phyloP scores from a whole-genome alignment of 2,888 invertebrate genomes.

The Meganola albula region DNA sequence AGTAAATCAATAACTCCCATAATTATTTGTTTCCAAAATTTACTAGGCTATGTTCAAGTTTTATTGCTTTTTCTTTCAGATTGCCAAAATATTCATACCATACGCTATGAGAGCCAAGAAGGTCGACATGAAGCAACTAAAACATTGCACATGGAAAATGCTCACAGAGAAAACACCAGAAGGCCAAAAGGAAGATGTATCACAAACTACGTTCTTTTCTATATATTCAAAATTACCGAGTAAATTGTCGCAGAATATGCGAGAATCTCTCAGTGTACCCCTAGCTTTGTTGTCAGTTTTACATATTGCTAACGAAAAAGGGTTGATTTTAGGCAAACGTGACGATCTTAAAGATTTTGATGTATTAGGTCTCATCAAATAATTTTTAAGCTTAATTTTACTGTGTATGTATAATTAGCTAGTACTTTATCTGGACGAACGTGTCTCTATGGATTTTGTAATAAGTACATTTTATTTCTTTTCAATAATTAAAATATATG shows the following conservation, averaged over 20 bases:
- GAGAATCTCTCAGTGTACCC: constrained; percentile 85
- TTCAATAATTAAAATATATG: not conserved
- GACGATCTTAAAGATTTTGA: constrained; percentile 74
- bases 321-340: constrained; percentile 73
- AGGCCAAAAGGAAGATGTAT: constrained; percentile 52
- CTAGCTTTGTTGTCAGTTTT: constrained; percentile 88
- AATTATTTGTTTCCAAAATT: no score
- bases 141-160: constrained; percentile 84
- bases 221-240: constrained; percentile 78
- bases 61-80: constrained; percentile 71
- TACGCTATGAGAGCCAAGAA: constrained; percentile 91
- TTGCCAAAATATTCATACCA: constrained; percentile 84
- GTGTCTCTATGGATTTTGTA: constrained; percentile 1
- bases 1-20: no score
- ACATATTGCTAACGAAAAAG: constrained; percentile 90
- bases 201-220: constrained; percentile 70
- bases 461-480: not conserved
- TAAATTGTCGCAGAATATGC: constrained; percentile 78
- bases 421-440: constrained; percentile 2
- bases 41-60: no score
- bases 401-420: constrained; percentile 10
- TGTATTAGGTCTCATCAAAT: constrained; percentile 57
- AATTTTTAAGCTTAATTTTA: constrained; percentile 9
- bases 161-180: constrained; percentile 60
- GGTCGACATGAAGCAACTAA: constrained; percentile 90